These are phyloP conservation scores for Plebejus anna DNA, from an alignment of 2,888 invertebrate species.

Conservation along the genomic window DNA sequence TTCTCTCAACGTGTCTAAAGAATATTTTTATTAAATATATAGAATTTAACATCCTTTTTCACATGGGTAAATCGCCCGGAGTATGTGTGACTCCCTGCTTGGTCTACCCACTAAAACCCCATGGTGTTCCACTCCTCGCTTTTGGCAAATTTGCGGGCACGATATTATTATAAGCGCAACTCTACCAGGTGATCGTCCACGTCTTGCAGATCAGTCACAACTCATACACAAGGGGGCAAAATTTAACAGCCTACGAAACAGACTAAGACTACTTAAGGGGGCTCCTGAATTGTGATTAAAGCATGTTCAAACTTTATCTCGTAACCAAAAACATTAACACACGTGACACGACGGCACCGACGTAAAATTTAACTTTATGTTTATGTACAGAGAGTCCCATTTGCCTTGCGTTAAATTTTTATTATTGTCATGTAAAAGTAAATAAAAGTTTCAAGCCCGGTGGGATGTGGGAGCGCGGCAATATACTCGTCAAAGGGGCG, in stretches of 20 bases:
- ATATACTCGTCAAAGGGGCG: conserved; percentile 36
- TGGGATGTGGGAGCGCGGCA: conserved; percentile 34
- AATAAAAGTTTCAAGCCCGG: conserved; percentile 27
- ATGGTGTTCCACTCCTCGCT: too few species aligned
- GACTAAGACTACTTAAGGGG: background rate
- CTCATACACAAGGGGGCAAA: too few species aligned
- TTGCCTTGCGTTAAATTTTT: background rate
- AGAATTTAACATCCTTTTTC: background rate
- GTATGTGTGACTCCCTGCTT: too few species aligned
- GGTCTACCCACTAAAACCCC: too few species aligned
- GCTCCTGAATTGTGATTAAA: background rate
- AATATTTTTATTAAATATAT: background rate
- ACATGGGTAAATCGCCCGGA: too few species aligned
- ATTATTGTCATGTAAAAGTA: conserved; percentile 13
- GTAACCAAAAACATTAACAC: conserved; percentile 13
- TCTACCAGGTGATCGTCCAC: too few species aligned
- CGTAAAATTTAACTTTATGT: conserved; percentile 11
- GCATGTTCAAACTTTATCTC: conserved; percentile 10
- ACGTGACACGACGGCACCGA: background rate
- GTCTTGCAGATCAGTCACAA: too few species aligned
- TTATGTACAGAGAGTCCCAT: conserved; percentile 2
- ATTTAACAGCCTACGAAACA: background rate
- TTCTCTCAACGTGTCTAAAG: background rate
- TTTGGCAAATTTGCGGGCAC: too few species aligned
- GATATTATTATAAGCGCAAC: too few species aligned